These are phyloP conservation scores for Lampris incognitus DNA, from an alignment of 2,113 vertebrate genomes.

Conservation along the genomic window DNA sequence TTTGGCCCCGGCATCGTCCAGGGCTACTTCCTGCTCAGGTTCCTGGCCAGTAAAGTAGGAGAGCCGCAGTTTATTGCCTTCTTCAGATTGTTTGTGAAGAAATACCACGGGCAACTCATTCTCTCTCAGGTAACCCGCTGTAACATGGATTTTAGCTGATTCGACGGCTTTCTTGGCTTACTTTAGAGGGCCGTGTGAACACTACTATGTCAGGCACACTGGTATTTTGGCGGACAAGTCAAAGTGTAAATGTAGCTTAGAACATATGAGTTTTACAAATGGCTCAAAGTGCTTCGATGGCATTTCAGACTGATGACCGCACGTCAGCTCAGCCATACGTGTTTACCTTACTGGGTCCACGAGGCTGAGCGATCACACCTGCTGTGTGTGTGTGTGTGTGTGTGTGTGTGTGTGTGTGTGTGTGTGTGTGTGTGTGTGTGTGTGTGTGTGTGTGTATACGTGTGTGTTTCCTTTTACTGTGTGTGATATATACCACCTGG, in stretches of 20 bases:
- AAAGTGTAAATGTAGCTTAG: constrained; percentile 26
- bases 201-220: constrained; percentile 31
- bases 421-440: not conserved
- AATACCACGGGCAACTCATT: constrained; percentile 92
- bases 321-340: constrained; percentile 40
- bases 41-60: constrained; percentile 85
- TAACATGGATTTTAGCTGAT: constrained; percentile 13
- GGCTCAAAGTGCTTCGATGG: constrained; percentile 21
- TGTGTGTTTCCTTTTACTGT: not conserved
- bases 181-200: constrained; percentile 1
- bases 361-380: constrained; percentile 69
- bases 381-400: constrained; percentile 16
- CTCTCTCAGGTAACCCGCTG: constrained; percentile 90
- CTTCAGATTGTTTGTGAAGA: constrained; percentile 88
- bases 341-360: constrained; percentile 56
- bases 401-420: constrained; percentile 17
- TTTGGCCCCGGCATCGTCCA: constrained; percentile 63
- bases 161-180: constrained; percentile 22
- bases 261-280: constrained; percentile 42
- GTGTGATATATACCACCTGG: constrained; percentile 69
- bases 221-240: constrained; percentile 58
- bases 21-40: constrained; percentile 95
- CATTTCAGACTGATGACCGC: constrained; percentile 41
- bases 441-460: not conserved
- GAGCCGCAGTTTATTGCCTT: constrained; percentile 86